Evolutionary conservation across 2,797 vertebrate species (phyloP), one percentile per base, ranked within the genome.

Genomic region (Erithacus rubecula): DNA sequence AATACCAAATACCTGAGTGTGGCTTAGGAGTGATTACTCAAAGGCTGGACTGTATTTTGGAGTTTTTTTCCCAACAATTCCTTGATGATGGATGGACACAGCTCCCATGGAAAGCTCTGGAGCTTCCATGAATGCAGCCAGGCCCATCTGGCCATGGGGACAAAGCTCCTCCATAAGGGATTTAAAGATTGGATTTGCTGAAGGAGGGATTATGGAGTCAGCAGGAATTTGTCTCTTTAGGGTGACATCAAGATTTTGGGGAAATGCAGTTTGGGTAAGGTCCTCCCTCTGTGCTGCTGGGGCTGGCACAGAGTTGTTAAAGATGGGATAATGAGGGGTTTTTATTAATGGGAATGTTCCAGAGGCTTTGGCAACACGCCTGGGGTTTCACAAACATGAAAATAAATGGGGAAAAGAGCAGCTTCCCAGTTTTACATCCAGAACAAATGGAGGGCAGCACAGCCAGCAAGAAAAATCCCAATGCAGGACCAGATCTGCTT

Each of bases 321-420:
- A 65, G 52, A 91, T 26, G 55, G 68, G 71, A 58, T 91, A 84
- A 96, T 83, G 68, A 84, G 63, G 6, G 58, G 58, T 13, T 72
- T 89, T 93, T 84, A 91, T 93, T 67, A 79, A 91, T 53, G 72
- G 67, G 84, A 91, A 68, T 64, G 84, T 91, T 94, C 92, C 56
- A 19, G 67, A 32, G 74, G 60, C 77, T 52, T 46, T 96, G 94
- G 93, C 84, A 22, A n/a, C 47, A 12, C 1, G 59, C 90, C 94
- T 80, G 67, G 37, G 5, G n/a, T 79, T 90, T 58, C 74, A 91
- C 44, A 74, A 76, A 63, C 19, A 2, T 3, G 32, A 72, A 77
- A 86, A 83, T 81, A 83, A 87, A 87, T 36, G 86, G 56, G 46
- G 1, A 43, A 78, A 70, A 51, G 76, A 87, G n/a, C 77, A 93